Evolutionary conservation across 2,797 vertebrate species (phyloP).

Genomic region (Hydrocynus forskahlii): DNA sequence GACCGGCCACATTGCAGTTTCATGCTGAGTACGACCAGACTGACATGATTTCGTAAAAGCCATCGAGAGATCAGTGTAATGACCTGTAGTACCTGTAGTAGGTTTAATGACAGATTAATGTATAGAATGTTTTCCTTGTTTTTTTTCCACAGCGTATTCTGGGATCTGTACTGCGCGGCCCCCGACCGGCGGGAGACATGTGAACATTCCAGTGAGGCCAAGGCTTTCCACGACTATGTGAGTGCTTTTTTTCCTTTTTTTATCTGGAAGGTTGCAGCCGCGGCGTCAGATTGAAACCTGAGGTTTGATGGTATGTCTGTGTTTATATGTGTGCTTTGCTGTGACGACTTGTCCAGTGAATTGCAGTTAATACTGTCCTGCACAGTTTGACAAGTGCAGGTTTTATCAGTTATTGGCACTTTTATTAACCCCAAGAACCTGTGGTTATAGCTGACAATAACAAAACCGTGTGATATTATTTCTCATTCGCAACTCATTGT

Average conservation of each 20-base stretch:
- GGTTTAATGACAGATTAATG: background rate
- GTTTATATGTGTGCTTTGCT: background rate
- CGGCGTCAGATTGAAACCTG: conserved; percentile 5
- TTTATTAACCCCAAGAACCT: background rate
- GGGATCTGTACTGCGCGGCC: conserved; percentile 90
- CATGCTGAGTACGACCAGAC: background rate
- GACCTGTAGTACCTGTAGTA: background rate
- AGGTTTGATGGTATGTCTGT: conserved; percentile 40
- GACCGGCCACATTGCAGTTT: background rate
- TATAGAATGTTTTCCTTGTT: conserved; percentile 67
- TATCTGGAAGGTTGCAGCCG: conserved; percentile 48
- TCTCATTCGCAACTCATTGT: background rate
- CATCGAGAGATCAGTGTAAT: too few species aligned
- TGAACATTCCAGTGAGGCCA: conserved; percentile 89
- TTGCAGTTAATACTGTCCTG: background rate
- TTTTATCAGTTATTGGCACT: background rate
- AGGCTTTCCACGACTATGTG: conserved; percentile 90
- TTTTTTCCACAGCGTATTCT: conserved; percentile 85
- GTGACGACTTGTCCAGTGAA: background rate
- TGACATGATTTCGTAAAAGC: background rate
- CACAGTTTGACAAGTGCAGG: background rate
- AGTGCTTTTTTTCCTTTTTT: conserved; percentile 70
- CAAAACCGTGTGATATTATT: background rate
- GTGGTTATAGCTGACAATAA: background rate
- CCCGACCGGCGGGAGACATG: conserved; percentile 88